Conservation (phyloP, 2,888 invertebrate genomes). For the Habrosyne pyritoides region DNA sequence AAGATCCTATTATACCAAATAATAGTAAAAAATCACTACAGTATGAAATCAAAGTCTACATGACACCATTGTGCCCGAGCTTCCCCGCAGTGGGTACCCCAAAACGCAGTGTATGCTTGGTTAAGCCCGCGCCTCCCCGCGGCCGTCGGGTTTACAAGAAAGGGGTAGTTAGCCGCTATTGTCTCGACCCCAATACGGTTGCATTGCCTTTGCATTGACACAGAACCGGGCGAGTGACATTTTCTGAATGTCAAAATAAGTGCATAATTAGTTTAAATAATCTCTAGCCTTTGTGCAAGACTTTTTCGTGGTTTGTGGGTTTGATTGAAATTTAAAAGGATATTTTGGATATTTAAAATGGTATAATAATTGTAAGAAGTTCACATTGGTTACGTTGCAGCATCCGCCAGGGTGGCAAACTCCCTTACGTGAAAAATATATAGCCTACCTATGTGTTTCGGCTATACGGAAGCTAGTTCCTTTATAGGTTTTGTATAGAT, state of each 20-base stretch:
- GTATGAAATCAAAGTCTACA: slow-evolving; percentile 1
- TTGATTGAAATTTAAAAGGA: background rate
- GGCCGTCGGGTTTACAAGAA: slow-evolving; percentile 70
- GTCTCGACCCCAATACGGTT: slow-evolving; percentile 67
- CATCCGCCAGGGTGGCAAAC: too few species aligned
- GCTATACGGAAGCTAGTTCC: too few species aligned
- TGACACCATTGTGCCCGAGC: slow-evolving; percentile 35
- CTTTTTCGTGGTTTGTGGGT: slow-evolving; percentile 1
- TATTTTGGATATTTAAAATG: background rate
- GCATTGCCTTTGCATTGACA: slow-evolving; percentile 35
- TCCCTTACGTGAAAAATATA: too few species aligned
- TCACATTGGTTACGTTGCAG: too few species aligned
- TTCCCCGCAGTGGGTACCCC: slow-evolving; percentile 66
- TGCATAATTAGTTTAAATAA: slow-evolving; percentile 27
- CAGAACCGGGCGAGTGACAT: slow-evolving; percentile 56
- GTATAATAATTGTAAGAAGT: background rate
- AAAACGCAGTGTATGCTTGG: slow-evolving; percentile 80
- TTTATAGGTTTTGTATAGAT: too few species aligned
- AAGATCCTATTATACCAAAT: background rate
- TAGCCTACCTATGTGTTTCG: too few species aligned
- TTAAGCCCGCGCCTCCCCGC: slow-evolving; percentile 78
- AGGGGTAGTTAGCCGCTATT: slow-evolving; percentile 83
- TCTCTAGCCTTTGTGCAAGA: background rate
- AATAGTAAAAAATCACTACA: slow-evolving; percentile 1
- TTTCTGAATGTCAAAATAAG: slow-evolving; percentile 37